phyloP scores from a whole-genome alignment of 2,113 vertebrate species.

The Calonectris borealis region DNA sequence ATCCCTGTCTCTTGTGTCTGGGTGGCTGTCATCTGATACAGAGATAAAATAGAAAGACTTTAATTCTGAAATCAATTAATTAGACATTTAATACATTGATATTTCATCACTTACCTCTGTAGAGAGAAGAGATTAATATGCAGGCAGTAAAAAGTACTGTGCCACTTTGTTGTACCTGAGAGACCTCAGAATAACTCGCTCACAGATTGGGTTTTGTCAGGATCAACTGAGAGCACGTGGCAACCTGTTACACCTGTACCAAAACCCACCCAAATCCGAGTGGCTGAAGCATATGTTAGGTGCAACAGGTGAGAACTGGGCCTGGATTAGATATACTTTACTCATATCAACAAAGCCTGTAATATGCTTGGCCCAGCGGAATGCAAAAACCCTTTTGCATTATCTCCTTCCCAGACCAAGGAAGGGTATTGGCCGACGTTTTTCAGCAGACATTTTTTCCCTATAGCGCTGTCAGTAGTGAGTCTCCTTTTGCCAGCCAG shows the following conservation, averaged over 20 bases:
- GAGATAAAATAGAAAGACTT: not conserved
- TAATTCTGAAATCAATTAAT: constrained; percentile 46
- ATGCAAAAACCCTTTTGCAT: not conserved
- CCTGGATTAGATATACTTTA: not conserved
- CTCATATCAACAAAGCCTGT: not conserved
- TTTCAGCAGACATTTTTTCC: not conserved
- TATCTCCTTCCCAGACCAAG: not conserved
- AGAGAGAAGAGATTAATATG: not conserved
- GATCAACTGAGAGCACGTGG: rapidly evolving
- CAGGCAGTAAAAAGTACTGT: not conserved
- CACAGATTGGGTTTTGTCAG: not conserved
- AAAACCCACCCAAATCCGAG: not conserved
- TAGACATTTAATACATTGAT: constrained; percentile 16
- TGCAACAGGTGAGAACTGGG: not conserved
- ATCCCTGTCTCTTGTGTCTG: not conserved
- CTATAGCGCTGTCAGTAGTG: not conserved
- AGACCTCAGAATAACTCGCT: not conserved
- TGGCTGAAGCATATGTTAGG: not conserved
- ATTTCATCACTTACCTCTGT: not conserved
- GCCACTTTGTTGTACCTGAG: not conserved
- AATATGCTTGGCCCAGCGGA: rapidly evolving
- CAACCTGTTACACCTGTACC: not conserved
- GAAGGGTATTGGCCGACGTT: not conserved
- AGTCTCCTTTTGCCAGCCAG: not conserved
- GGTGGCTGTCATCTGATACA: not conserved